Evolutionary conservation across 2,113 vertebrate genomes (phyloP), one percentile per base, ranked within the genome.

Genomic region (Silurus meridionalis): DNA sequence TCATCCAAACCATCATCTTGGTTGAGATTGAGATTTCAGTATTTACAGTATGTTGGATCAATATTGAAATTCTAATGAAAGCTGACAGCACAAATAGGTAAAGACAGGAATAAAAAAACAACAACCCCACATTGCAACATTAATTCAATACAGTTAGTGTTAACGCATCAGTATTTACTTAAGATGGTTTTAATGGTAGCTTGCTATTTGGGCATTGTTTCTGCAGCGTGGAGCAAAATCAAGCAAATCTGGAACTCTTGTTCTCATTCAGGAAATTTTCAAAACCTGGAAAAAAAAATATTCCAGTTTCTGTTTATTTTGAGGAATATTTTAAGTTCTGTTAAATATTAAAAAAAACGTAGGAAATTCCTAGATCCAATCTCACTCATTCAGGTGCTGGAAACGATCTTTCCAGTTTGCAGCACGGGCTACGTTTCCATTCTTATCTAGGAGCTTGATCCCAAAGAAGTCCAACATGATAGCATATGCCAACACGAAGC

Each of bases 381-480:
- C 96, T 97, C 94, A 99, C 98, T 98, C 97, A 91, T 99, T 99
- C 89, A 99, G 95, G 95, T 99, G 98, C 23, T 97, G 97, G 93
- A 99, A 99, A 89, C 98, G 95, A 84, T 98, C 96, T 88, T 96
- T 95, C 97, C 98, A 99, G 93, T 99, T 99, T 87, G 93, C 25
- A 87, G 97, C 96, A 80, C 98, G 95, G 69, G 95, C 91, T 48
- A 99, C 96, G 0, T 96, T 98, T 82, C 98, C 98, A 55, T 93
- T 97, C 94, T 98, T 99, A 94, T 99, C 97, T 90, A 96, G 94
- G 78, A 99, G 94, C 90, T 98, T 97, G 93, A 99, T 94, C 88
- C 98, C 98, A 87, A 98, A 99, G 93, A 99, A 99, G 92, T 99
- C 98, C 94, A 99, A 86, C 98, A 99, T 99, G 90, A 99, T 95